A percentile compares a stretch with the other conserved stretches of the same genome.
phyloP scores from a whole-genome alignment of 2,797 vertebrate species.

The Sus cebifrons region DNA sequence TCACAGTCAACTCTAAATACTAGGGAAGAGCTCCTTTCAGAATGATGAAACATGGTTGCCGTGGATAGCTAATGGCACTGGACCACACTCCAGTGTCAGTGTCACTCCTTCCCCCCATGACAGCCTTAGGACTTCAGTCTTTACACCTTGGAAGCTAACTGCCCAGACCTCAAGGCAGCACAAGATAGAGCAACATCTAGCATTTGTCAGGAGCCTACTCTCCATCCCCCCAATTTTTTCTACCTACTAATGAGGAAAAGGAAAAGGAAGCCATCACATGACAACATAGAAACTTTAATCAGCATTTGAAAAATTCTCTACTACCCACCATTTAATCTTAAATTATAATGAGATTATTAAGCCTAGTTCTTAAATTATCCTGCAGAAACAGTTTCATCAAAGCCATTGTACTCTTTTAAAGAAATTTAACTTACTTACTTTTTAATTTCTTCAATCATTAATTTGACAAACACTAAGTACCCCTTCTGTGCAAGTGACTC shows the following conservation, averaged over 20 bases:
- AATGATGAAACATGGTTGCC: background rate
- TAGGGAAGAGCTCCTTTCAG: background rate
- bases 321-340: background rate
- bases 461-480: background rate
- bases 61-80: too few species aligned
- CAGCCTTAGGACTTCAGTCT: background rate
- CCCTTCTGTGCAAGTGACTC: background rate
- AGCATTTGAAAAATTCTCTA: background rate
- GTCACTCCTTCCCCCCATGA: too few species aligned
- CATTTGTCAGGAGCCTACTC: background rate
- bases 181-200: background rate
- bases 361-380: slow-evolving; percentile 42
- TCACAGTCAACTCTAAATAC: background rate
- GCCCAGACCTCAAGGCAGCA: background rate
- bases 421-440: slow-evolving; percentile 4
- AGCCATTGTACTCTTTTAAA: background rate
- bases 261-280: background rate
- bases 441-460: background rate
- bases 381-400: slow-evolving; percentile 22
- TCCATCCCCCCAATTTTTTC: background rate
- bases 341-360: slow-evolving; percentile 35
- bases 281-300: background rate
- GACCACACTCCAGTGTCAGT: background rate
- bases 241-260: background rate
- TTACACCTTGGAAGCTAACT: background rate